These are phyloP conservation scores for Synodontis membranacea DNA, from an alignment of 2,113 vertebrate species.

Conservation along the genomic window DNA sequence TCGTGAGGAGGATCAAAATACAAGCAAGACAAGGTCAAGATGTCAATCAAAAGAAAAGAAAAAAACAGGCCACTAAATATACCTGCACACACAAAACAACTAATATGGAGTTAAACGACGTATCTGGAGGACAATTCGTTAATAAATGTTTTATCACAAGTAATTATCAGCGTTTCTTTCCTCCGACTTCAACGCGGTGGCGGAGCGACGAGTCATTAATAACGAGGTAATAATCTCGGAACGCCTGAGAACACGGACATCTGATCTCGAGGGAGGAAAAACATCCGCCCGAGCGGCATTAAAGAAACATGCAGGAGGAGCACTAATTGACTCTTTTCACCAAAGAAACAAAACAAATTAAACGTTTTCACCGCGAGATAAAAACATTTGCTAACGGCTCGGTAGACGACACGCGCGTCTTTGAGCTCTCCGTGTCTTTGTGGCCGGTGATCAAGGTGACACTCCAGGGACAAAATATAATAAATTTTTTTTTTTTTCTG, in stretches of 20 bases:
- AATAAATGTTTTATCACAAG: not conserved
- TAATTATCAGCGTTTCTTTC: not conserved
- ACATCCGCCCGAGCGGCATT: constrained; percentile 53
- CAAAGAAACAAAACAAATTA: constrained; percentile 24
- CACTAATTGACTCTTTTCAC: constrained; percentile 50
- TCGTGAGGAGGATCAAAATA: constrained; percentile 42
- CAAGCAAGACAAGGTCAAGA: constrained; percentile 50
- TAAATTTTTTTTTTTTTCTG: not conserved
- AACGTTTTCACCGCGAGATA: not conserved
- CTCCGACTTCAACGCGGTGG: not conserved
- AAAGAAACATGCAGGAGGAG: constrained; percentile 56
- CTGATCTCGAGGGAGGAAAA: constrained; percentile 47
- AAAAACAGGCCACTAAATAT: not conserved
- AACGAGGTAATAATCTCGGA: constrained; percentile 24
- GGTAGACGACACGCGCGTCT: not conserved
- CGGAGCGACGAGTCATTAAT: constrained; percentile 16
- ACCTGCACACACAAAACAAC: not conserved
- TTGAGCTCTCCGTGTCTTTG: not conserved
- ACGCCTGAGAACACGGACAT: constrained; percentile 40
- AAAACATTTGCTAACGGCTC: not conserved
- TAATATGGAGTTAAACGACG: not conserved
- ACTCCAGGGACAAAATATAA: not conserved
- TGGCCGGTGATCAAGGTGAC: not conserved
- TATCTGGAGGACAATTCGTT: not conserved
- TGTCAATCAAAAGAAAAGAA: constrained; percentile 28